phyloP scores from a whole-genome alignment of 2,797 vertebrate genomes.

The Coluber constrictor region DNA sequence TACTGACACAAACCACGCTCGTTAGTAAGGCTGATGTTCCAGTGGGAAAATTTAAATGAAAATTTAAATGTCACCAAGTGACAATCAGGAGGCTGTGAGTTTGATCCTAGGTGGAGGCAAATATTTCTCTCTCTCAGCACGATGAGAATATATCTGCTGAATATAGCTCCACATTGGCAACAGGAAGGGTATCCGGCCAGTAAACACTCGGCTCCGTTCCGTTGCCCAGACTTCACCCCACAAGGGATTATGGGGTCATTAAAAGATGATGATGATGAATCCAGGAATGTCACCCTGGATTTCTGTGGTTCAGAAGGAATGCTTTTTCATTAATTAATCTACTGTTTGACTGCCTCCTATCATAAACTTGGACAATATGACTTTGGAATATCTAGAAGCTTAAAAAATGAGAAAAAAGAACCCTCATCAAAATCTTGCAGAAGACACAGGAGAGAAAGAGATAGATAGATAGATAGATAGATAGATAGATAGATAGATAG shows the following conservation, averaged over 20 bases:
- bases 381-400: constrained; percentile 7
- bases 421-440: not conserved
- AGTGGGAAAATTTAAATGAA: fast-evolving
- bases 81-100: too few relatives aligned
- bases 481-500: too few relatives aligned
- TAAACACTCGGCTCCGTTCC: too few relatives aligned
- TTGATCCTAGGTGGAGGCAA: too few relatives aligned
- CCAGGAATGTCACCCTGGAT: not conserved
- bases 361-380: not conserved
- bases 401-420: not conserved
- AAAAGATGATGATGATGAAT: not conserved
- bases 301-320: fast-evolving
- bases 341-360: not conserved
- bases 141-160: too few relatives aligned
- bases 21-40: not conserved
- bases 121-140: too few relatives aligned
- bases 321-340: not conserved
- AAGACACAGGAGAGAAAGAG: not conserved
- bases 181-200: too few relatives aligned
- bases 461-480: too few relatives aligned
- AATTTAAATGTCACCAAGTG: not conserved
- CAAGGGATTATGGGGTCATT: too few relatives aligned
- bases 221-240: too few relatives aligned
- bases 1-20: fast-evolving
- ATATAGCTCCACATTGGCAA: too few relatives aligned